Evolutionary conservation across 2,113 vertebrate species (phyloP).

Genomic region (Anolis carolinensis): DNA sequence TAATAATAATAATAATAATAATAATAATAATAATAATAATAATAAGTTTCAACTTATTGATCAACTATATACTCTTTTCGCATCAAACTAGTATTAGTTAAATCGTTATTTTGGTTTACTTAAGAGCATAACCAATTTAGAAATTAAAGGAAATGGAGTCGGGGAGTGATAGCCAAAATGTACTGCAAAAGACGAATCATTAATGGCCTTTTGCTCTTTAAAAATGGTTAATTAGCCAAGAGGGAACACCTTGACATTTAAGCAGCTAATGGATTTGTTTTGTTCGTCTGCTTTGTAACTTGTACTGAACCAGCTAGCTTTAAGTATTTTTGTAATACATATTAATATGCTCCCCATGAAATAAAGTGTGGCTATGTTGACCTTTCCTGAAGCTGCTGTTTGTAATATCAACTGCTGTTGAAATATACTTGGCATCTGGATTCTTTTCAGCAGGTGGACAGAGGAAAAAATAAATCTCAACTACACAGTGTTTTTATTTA

Average conservation of each 20-base stretch:
- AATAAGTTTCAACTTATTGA: no score
- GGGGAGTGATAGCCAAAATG: neutral
- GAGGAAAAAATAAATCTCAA: neutral
- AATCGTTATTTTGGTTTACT: no score
- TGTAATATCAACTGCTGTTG: neutral
- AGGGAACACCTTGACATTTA: neutral
- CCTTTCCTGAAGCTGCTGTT: neutral
- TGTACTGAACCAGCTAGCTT: neutral
- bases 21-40: no score
- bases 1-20: no score
- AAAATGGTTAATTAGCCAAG: constrained; percentile 1
- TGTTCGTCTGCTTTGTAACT: neutral
- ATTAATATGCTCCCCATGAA: constrained; percentile 2
- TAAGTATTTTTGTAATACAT: neutral
- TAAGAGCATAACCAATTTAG: no score
- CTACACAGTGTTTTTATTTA: constrained; percentile 1
- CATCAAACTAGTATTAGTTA: no score
- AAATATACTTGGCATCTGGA: neutral
- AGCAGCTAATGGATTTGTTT: neutral
- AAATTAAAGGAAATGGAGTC: accelerated
- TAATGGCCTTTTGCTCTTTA: accelerated
- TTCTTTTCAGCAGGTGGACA: neutral
- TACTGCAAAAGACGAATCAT: neutral
- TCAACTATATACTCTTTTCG: no score
- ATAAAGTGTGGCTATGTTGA: neutral